A percentile compares a stretch with the other conserved stretches of the same genome.
Conservation (phyloP, 92 coral and sea anemone species). For the Palythoa grandiflora region DNA sequence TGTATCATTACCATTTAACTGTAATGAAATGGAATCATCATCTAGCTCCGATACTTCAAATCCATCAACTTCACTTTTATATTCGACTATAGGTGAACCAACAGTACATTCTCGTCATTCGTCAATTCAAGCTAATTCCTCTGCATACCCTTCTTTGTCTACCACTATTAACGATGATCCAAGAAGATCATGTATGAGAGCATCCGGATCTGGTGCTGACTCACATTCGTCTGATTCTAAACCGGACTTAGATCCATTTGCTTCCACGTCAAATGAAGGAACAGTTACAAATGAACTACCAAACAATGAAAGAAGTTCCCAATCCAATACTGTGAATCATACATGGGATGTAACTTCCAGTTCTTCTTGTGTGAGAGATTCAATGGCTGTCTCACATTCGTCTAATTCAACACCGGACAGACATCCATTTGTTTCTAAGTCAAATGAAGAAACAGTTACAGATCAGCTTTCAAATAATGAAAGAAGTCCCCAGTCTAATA, state of each 20-base stretch:
- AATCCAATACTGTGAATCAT: neutral
- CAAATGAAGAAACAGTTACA: neutral
- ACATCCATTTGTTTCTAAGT: neutral
- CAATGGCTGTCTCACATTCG: neutral
- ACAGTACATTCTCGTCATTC: neutral
- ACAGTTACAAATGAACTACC: neutral
- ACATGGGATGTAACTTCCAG: neutral
- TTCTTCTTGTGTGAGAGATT: neutral
- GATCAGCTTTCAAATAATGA: neutral
- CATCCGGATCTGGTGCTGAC: neutral
- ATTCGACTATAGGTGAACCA: neutral
- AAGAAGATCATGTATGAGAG: neutral
- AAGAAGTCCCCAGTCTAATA: neutral
- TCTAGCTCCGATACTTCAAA: neutral
- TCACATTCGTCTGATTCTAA: neutral
- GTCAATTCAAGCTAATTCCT: neutral
- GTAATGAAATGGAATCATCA: neutral
- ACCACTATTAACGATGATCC: neutral
- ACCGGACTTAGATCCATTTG: neutral
- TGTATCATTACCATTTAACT: neutral
- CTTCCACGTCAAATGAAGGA: neutral
- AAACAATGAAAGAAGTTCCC: neutral
- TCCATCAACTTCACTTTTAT: neutral
- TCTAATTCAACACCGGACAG: neutral
- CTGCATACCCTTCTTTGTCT: neutral